A percentile compares a stretch with the other conserved stretches of the same genome.
phyloP scores from a whole-genome alignment of 2,888 invertebrate genomes.

The Limnephilus rhombicus region DNA sequence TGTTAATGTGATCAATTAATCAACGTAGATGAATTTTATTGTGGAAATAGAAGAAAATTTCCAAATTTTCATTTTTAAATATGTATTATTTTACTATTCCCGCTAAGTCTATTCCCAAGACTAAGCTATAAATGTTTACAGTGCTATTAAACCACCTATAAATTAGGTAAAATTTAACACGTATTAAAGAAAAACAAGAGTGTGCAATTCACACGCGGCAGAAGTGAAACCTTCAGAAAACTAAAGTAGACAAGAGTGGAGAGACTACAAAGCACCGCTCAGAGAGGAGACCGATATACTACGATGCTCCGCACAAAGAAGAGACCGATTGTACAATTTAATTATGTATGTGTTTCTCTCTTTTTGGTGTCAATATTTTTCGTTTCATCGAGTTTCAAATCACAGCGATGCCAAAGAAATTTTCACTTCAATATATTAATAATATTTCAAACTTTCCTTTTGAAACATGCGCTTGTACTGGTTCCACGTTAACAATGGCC shows the following conservation, averaged over 20 bases:
- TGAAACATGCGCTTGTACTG: constrained; percentile 15
- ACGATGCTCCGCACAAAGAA: no score
- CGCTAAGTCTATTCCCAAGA: background rate
- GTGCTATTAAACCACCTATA: background rate
- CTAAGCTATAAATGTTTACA: constrained; percentile 40
- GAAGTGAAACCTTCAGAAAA: no score
- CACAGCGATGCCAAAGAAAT: no score
- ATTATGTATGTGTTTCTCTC: no score
- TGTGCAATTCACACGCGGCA: no score
- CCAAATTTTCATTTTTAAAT: background rate
- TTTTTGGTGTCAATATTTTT: no score
- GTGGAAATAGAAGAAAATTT: background rate
- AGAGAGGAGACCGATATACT: no score
- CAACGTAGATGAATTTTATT: background rate
- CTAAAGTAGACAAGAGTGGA: no score
- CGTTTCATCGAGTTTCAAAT: no score
- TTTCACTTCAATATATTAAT: background rate
- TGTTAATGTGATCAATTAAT: background rate
- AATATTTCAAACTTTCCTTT: constrained; percentile 45
- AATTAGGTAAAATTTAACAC: constrained; percentile 9
- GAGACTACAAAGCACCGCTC: no score
- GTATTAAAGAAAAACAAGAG: background rate
- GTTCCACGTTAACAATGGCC: constrained; percentile 42
- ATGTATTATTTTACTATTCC: background rate
- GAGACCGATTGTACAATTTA: no score